Evolutionary conservation across 2,888 invertebrate species (phyloP).

Genomic region (Mayetiola destructor): DNA sequence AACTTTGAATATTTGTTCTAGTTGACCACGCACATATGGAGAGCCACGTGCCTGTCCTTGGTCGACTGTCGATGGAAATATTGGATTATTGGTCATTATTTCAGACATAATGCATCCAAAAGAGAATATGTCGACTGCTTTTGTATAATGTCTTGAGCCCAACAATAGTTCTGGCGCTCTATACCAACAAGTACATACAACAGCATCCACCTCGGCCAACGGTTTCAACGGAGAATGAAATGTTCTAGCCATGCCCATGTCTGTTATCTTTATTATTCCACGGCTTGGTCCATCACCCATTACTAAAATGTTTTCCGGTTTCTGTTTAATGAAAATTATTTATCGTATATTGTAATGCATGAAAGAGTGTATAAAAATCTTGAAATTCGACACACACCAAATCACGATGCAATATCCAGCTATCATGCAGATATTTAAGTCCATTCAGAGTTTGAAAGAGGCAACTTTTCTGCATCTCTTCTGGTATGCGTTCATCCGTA

Average conservation of each 20-base stretch:
- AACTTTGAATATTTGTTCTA: background rate
- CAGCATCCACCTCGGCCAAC: background rate
- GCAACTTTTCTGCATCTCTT: background rate
- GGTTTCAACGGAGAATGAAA: conserved; percentile 1
- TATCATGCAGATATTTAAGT: background rate
- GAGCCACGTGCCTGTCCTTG: background rate
- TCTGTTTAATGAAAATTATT: background rate
- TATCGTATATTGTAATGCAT: too few species aligned
- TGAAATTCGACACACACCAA: background rate
- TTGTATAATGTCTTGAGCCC: background rate
- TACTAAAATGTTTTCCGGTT: conserved; percentile 4
- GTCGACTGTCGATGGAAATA: background rate
- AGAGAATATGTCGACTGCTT: background rate
- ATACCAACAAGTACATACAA: background rate
- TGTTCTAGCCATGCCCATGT: background rate
- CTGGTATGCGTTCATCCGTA: background rate
- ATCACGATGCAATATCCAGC: conserved; percentile 2
- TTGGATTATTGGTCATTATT: background rate
- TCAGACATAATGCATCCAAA: conserved; percentile 2
- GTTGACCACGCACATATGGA: background rate
- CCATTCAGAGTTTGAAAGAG: background rate
- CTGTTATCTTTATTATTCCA: background rate
- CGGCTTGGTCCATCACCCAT: background rate
- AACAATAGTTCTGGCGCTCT: background rate
- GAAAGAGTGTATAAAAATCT: too few species aligned